Base-by-base conservation (phyloP, 2,113 vertebrate genomes). In the Chitala chitala region DNA sequence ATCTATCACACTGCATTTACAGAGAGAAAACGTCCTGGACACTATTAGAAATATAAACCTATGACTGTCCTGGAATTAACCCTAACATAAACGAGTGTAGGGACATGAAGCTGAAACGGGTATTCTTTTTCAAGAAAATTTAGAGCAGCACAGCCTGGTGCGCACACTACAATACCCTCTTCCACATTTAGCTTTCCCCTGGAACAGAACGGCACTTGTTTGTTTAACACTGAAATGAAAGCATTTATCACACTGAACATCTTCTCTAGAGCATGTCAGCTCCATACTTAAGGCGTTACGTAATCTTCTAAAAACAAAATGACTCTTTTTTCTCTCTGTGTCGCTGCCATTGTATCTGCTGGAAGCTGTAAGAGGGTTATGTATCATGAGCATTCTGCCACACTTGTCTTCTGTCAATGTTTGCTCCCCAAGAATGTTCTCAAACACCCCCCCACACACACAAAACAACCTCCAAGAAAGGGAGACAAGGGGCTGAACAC, bases 391-490 rank as follows among this genome's bases (percentile, higher is more conserved):
- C 69, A 24, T 51, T 53, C 38, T 40, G 17, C 10, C 33, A 71
- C 38, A 53, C 69, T 3, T 33, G 42, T 46, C 40, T 42, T 51
- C 48, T 56, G 51, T 71, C 36, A 71, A 71, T 71, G 56, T 54
- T 55, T 13, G 31, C 15, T 40, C 50, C 12, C 36, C 33, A 31
- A 26, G 69, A 44, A 20, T 36, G 10, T 17, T n/a, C 15, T 13
- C 31, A 5, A 20, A 63, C 58, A 33, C 5, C 3, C 33, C 31
- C 31, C 12, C 24, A 31, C 26, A 63, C 33, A 17, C 2, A 58
- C 26, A 9, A 17, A 63, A 63, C 15, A 33, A n/a, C 29, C 5
- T 46, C 12, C 31, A 7, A n/a, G 26, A 0, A 7, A 15, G n/a
- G 17, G 17, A 36, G 33, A 33, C 59, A 31, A 1, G 20, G 1